Conservation (phyloP, 2,797 vertebrate genomes). For the Coregonus ussuriensis region DNA sequence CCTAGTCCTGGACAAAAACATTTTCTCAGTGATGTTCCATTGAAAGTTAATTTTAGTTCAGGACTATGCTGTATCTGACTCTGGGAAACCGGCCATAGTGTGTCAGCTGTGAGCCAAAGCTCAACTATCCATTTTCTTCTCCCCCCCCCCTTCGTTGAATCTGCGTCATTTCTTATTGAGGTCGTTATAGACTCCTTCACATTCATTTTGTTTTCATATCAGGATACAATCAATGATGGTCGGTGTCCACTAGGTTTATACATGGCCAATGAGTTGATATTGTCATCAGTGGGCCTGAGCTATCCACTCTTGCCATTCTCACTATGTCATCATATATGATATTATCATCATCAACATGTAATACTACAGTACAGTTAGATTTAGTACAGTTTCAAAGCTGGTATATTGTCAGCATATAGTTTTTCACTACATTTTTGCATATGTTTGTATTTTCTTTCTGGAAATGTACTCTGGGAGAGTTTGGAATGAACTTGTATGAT, state of each 20-base stretch:
- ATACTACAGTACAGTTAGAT: slow-evolving; percentile 11
- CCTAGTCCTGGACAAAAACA: background rate
- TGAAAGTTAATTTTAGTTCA: background rate
- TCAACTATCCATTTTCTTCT: background rate
- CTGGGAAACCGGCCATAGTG: slow-evolving; percentile 32
- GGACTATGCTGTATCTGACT: background rate
- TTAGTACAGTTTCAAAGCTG: slow-evolving; percentile 12
- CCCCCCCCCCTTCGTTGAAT: too few relatives aligned
- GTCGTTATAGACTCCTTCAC: background rate
- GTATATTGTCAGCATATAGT: background rate
- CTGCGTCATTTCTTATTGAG: too few relatives aligned
- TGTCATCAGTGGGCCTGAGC: slow-evolving; percentile 4
- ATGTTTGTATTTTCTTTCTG: slow-evolving; percentile 39
- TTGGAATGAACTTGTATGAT: slow-evolving; percentile 29
- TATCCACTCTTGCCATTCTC: background rate
- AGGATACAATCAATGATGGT: background rate
- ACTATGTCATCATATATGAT: slow-evolving; percentile 7
- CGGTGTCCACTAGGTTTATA: background rate
- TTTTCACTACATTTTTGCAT: slow-evolving; percentile 26
- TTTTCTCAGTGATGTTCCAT: background rate
- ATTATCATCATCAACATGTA: slow-evolving; percentile 13
- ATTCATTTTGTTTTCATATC: background rate
- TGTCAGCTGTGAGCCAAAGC: slow-evolving; percentile 71
- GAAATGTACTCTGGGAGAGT: slow-evolving; percentile 13
- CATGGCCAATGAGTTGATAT: background rate